Percentiles rank a stretch among this genome's conserved stretches.
These are phyloP conservation scores for Hypsibius dujardini DNA, from an alignment of 1,140 invertebrate genomes.

Conservation along the genomic window DNA sequence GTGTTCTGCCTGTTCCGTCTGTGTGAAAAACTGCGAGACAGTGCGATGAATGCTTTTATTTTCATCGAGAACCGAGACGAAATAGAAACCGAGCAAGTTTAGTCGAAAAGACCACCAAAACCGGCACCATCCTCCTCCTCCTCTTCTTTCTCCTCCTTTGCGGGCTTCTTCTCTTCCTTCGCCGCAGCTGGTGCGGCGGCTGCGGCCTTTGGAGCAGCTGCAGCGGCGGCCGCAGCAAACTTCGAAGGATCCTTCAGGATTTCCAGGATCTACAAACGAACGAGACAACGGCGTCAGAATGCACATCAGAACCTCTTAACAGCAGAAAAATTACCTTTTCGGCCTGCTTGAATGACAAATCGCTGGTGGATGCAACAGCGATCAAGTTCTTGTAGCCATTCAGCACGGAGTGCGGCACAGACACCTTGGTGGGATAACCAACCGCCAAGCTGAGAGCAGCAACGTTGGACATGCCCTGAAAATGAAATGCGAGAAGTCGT, in stretches of 20 bases:
- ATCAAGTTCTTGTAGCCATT: constrained; percentile 96
- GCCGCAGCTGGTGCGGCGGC: constrained; percentile 40
- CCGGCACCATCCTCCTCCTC: constrained; percentile 71
- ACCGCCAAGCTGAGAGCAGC: constrained; percentile 82
- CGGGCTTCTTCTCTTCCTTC: constrained; percentile 50
- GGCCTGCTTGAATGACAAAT: constrained; percentile 84
- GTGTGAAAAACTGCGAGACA: too few species aligned
- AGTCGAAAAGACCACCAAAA: constrained; percentile 85
- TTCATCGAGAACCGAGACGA: constrained; percentile 21
- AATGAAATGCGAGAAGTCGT: constrained; percentile 29
- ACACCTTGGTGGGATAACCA: constrained; percentile 86
- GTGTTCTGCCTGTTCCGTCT: too few species aligned
- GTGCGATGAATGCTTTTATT: constrained; percentile 20
- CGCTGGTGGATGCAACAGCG: constrained; percentile 83
- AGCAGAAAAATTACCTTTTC: constrained; percentile 73
- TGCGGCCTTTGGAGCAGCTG: constrained; percentile 42
- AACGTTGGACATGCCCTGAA: constrained; percentile 68
- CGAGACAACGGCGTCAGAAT: not conserved
- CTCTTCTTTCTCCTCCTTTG: constrained; percentile 48
- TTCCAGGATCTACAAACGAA: constrained; percentile 15
- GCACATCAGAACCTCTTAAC: constrained; percentile 21
- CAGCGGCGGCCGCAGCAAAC: constrained; percentile 48
- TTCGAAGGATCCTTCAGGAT: constrained; percentile 63
- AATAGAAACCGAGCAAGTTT: constrained; percentile 32
- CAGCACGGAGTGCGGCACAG: constrained; percentile 84